These are phyloP conservation scores for Catharus bicknelli DNA, from an alignment of 2,113 vertebrate genomes.

Conservation along the genomic window DNA sequence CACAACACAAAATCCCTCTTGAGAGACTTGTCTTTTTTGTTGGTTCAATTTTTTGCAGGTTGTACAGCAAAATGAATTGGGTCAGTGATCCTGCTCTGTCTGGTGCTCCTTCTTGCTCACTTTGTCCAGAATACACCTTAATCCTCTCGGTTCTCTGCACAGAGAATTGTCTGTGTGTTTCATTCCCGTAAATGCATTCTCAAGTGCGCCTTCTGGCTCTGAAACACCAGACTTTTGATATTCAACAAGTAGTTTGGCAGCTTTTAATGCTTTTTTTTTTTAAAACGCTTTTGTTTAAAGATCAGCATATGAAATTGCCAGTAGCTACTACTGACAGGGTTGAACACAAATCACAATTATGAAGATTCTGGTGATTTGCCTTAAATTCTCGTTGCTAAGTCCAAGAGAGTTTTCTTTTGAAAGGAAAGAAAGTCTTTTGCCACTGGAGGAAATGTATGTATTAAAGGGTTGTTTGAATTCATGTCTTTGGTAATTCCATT, in stretches of 20 bases:
- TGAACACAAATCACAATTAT: neutral
- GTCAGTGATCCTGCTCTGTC: neutral
- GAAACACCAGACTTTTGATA: neutral
- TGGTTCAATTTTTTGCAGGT: neutral
- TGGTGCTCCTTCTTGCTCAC: neutral
- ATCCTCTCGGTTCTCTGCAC: neutral
- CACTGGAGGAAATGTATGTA: neutral
- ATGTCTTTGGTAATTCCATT: neutral
- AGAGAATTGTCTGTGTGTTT: neutral
- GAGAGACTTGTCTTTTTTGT: neutral
- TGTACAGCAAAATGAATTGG: neutral
- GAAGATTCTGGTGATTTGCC: neutral
- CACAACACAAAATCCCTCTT: neutral
- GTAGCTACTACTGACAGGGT: neutral
- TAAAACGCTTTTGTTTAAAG: neutral
- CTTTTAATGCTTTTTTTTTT: neutral
- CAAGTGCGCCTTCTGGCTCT: neutral
- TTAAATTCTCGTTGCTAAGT: neutral
- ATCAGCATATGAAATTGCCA: neutral
- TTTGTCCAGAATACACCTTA: neutral
- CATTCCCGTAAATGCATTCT: neutral
- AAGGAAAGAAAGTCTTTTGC: neutral
- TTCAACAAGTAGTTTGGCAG: neutral
- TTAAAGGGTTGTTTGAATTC: neutral
- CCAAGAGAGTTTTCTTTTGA: neutral